Conservation (phyloP, 1,140 invertebrate species). For the Drosophila ercepeae region DNA sequence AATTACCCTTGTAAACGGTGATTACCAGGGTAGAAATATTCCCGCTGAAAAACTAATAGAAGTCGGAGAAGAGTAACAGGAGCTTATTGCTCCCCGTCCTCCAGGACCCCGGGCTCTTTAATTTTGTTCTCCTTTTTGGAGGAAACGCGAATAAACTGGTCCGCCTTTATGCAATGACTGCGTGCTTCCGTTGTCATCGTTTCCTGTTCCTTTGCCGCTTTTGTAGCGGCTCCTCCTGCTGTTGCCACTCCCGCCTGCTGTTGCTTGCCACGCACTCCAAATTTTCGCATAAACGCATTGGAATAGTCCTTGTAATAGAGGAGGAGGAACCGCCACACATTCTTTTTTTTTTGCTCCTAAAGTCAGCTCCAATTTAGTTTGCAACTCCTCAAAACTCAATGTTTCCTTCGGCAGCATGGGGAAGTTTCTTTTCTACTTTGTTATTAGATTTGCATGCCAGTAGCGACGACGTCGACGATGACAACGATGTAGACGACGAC, state of each 20-base stretch:
- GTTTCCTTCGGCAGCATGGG: conserved; percentile 43
- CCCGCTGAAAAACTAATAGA: conserved; percentile 18
- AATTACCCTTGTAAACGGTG: background rate
- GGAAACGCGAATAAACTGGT: conserved; percentile 38
- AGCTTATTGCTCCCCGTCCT: conserved; percentile 11
- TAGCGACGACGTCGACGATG: conserved; percentile 39
- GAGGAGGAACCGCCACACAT: background rate
- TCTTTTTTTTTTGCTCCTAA: background rate
- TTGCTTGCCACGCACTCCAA: conserved; percentile 43
- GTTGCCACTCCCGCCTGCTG: background rate
- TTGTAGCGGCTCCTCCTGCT: background rate
- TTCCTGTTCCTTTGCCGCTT: conserved; percentile 29
- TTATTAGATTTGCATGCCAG: conserved; percentile 70
- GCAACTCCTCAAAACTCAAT: conserved; percentile 45
- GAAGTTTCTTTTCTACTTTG: conserved; percentile 57
- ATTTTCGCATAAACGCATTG: conserved; percentile 54
- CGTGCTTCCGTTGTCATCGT: conserved; percentile 49
- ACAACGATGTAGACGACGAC: conserved; percentile 34
- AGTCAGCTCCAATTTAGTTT: conserved; percentile 40
- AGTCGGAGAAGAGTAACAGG: conserved; percentile 3
- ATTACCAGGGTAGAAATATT: conserved; percentile 6
- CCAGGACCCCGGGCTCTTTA: background rate
- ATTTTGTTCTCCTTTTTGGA: conserved; percentile 3
- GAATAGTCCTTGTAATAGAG: conserved; percentile 19
- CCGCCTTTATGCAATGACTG: conserved; percentile 56